phyloP scores from a whole-genome alignment of 2,797 vertebrate genomes.

The Diglossa cyanea region DNA sequence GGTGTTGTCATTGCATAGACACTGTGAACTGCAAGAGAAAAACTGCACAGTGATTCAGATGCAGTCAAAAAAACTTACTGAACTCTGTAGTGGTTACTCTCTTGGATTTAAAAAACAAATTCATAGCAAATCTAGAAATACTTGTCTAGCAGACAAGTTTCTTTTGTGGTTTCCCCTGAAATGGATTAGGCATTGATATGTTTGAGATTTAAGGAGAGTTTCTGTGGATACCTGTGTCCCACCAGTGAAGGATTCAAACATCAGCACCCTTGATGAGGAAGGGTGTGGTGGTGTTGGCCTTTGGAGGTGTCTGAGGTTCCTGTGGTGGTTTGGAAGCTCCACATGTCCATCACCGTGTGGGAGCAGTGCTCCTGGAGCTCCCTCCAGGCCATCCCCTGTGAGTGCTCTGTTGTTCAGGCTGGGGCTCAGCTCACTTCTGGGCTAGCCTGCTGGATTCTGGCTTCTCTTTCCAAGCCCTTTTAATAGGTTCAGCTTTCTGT shows the following conservation, averaged over 20 bases:
- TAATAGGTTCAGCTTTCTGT: not conserved
- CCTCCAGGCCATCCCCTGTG: fast-evolving
- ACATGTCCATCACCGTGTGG: fast-evolving
- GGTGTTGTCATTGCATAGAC: not conserved
- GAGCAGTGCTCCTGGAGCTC: not conserved
- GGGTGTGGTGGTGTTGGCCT: not conserved
- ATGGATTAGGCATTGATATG: not conserved
- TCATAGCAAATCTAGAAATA: not conserved
- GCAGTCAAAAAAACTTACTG: not conserved
- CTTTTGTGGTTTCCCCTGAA: not conserved
- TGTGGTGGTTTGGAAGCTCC: not conserved
- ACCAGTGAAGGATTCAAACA: not conserved
- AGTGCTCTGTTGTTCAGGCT: not conserved
- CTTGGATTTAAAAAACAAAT: not conserved
- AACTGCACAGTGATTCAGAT: not conserved
- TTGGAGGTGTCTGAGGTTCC: not conserved
- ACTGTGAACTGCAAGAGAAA: not conserved
- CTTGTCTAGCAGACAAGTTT: not conserved
- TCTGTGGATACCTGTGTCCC: not conserved
- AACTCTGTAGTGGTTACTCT: not conserved
- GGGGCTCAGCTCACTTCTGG: not conserved
- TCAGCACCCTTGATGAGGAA: not conserved
- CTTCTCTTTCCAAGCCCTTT: not conserved
- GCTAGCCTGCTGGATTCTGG: not conserved
- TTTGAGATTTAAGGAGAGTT: not conserved